Percentiles rank a stretch among this genome's conserved stretches.
Conservation (phyloP, 2,797 vertebrate species). For the Rhinichthys osculus region DNA sequence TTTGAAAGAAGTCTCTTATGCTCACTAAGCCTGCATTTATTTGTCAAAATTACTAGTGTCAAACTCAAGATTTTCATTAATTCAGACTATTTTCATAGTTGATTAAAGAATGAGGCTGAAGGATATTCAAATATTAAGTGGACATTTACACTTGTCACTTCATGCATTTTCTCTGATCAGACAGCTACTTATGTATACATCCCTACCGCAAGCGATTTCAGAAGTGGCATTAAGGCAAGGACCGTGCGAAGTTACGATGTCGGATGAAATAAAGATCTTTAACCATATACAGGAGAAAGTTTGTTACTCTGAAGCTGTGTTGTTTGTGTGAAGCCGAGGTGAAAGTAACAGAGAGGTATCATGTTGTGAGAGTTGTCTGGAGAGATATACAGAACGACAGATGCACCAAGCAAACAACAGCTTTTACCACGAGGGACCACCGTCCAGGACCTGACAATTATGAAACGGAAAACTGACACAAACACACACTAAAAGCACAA, state of each 20-base stretch:
- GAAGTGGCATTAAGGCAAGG: neutral
- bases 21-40: neutral
- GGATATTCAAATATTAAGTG: too few species aligned
- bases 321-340: conserved; percentile 36
- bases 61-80: too few species aligned
- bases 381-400: conserved; percentile 61
- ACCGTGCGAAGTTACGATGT: neutral
- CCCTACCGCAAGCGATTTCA: neutral
- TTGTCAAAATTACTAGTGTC: neutral
- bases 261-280: conserved; percentile 15
- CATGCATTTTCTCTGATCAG: too few species aligned
- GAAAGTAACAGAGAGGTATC: conserved; percentile 27
- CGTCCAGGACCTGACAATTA: conserved; percentile 54
- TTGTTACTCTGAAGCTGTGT: conserved; percentile 23
- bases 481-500: conserved; percentile 24
- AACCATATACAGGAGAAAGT: neutral
- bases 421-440: conserved; percentile 56
- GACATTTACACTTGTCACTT: too few species aligned
- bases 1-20: neutral
- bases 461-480: conserved; percentile 56
- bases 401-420: conserved; percentile 65
- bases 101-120: too few species aligned
- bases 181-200: neutral
- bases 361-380: conserved; percentile 53
- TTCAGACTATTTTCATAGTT: too few species aligned